Evolutionary conservation across 1,140 invertebrate genomes (phyloP).

Genomic region (Octopus sinensis): DNA sequence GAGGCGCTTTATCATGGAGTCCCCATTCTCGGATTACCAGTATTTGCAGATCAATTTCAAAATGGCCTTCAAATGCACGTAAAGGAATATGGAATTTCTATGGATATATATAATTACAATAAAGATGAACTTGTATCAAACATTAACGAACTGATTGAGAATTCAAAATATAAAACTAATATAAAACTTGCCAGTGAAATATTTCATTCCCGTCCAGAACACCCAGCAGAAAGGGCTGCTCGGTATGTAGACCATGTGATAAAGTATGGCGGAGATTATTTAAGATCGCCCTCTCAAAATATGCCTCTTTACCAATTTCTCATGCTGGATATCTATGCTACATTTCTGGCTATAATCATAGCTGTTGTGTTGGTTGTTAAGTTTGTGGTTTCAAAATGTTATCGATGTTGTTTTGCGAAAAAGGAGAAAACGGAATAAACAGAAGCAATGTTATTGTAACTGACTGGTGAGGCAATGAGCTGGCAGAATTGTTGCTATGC

Average conservation of each 20-base stretch:
- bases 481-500: no score
- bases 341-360: not conserved
- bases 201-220: constrained; percentile 22
- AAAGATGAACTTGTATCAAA: constrained; percentile 35
- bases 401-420: no score
- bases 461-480: no score
- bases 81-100: constrained; percentile 47
- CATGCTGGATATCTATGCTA: constrained; percentile 31
- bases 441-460: no score
- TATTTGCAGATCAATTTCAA: constrained; percentile 67
- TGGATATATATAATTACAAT: constrained; percentile 41
- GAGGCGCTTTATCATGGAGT: constrained; percentile 74
- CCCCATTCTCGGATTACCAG: constrained; percentile 71
- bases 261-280: constrained; percentile 17
- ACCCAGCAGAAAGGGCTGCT: constrained; percentile 26
- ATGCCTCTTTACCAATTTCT: constrained; percentile 40
- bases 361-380: no score
- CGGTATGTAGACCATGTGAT: constrained; percentile 30
- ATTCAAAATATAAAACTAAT: constrained; percentile 24
- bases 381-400: no score
- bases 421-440: no score
- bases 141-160: constrained; percentile 30
- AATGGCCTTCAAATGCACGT: constrained; percentile 54
- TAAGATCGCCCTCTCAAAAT: constrained; percentile 21
- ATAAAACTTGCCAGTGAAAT: constrained; percentile 33